These are phyloP conservation scores for Sipha flava DNA, from an alignment of 1,140 invertebrate genomes.

Conservation along the genomic window DNA sequence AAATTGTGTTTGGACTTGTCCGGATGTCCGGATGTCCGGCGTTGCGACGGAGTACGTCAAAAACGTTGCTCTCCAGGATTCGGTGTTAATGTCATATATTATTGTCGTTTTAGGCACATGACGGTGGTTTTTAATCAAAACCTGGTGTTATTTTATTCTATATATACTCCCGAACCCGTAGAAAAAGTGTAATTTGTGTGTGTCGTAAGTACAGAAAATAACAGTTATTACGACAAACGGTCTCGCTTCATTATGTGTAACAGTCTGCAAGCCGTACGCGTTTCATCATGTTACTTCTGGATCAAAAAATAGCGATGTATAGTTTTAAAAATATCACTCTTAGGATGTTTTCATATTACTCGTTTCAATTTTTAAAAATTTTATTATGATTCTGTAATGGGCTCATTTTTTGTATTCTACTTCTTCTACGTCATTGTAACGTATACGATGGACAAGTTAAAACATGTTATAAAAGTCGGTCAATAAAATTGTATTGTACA, in stretches of 20 bases:
- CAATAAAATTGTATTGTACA: too few relatives aligned
- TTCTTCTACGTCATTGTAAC: too few relatives aligned
- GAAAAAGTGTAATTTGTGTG: background rate
- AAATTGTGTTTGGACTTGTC: background rate
- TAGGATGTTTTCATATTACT: too few relatives aligned
- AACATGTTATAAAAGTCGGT: too few relatives aligned
- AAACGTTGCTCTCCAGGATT: background rate
- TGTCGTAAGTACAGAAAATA: background rate
- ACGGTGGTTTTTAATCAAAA: background rate
- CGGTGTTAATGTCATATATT: background rate
- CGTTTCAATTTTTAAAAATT: too few relatives aligned
- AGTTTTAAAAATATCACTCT: background rate
- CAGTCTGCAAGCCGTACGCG: background rate
- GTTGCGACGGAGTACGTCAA: background rate
- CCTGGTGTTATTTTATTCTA: background rate
- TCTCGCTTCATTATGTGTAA: background rate
- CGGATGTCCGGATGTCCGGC: background rate
- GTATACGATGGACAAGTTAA: too few relatives aligned
- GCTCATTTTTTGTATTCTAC: too few relatives aligned
- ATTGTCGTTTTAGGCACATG: background rate
- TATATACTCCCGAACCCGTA: too few relatives aligned
- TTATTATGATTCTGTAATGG: too few relatives aligned
- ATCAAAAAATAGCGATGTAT: background rate
- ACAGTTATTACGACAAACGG: background rate
- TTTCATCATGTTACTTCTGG: background rate